Conservation (phyloP, 2,888 invertebrate genomes). For the Apodemia zela region DNA sequence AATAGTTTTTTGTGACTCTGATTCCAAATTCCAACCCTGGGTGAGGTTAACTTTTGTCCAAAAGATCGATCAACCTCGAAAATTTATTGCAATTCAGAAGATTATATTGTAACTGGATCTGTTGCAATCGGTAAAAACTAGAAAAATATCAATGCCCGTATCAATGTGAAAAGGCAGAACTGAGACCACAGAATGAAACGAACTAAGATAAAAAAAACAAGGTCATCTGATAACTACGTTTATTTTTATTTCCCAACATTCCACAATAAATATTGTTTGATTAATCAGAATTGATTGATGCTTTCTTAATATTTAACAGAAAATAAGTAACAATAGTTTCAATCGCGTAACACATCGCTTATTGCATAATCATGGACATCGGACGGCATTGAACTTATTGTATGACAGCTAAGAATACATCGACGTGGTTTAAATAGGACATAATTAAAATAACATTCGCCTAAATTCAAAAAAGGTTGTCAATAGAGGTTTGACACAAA, state of each 20-base stretch:
- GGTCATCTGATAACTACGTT: background rate
- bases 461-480: background rate
- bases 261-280: background rate
- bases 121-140: too few species aligned
- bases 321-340: slow-evolving; percentile 12
- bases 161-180: background rate
- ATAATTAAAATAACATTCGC: slow-evolving; percentile 7
- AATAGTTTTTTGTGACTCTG: too few species aligned
- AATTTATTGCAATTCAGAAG: too few species aligned
- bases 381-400: slow-evolving; percentile 39
- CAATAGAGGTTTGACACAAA: slow-evolving; percentile 25
- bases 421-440: background rate
- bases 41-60: too few species aligned
- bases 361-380: slow-evolving; percentile 43
- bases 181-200: background rate
- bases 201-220: background rate
- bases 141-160: background rate
- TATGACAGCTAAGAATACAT: slow-evolving; percentile 26
- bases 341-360: slow-evolving; percentile 17
- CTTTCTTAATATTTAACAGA: background rate
- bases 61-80: too few species aligned
- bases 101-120: too few species aligned
- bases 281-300: background rate
- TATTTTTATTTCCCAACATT: background rate
- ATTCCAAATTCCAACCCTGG: too few species aligned